Conservation (phyloP, 2,888 invertebrate genomes). For the Cerceris ruficornis region DNA sequence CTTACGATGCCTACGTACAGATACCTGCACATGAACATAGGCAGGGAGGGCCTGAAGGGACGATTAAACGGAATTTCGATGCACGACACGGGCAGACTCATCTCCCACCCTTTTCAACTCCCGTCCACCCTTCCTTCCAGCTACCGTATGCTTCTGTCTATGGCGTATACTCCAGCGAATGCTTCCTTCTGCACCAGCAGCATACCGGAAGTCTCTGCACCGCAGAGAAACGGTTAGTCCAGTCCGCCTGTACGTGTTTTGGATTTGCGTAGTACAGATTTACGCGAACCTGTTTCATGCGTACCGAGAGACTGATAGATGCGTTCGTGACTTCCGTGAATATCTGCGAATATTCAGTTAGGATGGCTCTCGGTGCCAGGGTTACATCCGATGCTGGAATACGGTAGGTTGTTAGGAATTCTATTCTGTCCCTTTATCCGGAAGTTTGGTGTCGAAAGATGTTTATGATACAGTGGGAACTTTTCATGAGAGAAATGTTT, state of each 20-base stretch:
- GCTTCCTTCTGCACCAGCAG: conserved; percentile 32
- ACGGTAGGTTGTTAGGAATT: too few relatives aligned
- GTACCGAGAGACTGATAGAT: too few relatives aligned
- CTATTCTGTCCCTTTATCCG: too few relatives aligned
- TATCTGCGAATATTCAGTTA: too few relatives aligned
- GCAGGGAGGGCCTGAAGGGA: conserved; percentile 2
- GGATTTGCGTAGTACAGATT: neutral
- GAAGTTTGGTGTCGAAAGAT: too few relatives aligned
- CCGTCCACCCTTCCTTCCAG: conserved; percentile 10
- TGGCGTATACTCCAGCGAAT: conserved; percentile 33
- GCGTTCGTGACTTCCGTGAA: too few relatives aligned
- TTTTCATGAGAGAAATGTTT: too few relatives aligned
- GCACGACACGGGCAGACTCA: conserved; percentile 50
- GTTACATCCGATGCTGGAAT: too few relatives aligned
- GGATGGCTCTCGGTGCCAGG: too few relatives aligned
- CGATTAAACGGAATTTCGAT: conserved; percentile 63
- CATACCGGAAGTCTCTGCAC: conserved; percentile 58
- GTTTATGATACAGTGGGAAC: too few relatives aligned
- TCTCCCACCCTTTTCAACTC: conserved; percentile 13
- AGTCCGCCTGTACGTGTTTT: neutral
- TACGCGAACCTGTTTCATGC: too few relatives aligned
- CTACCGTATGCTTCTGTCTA: conserved; percentile 24
- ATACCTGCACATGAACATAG: neutral
- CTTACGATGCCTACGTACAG: conserved; percentile 10
- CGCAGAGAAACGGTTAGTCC: conserved; percentile 21